Evolutionary conservation across 2,888 invertebrate genomes (phyloP).

Genomic region (Ectemnius cavifrons): DNA sequence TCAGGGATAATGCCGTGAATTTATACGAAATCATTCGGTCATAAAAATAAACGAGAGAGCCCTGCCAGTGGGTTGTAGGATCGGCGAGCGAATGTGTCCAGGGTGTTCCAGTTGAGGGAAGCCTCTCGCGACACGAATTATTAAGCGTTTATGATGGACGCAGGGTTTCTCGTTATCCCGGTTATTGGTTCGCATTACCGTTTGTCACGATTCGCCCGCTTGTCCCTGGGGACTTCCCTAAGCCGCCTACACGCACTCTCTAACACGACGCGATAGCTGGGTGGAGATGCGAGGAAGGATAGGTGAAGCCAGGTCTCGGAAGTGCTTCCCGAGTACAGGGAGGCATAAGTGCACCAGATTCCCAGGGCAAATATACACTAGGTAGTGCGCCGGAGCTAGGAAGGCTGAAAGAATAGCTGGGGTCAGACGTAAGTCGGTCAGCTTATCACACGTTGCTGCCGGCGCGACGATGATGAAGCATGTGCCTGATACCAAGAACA

Average conservation of each 20-base stretch:
- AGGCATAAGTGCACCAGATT: background rate
- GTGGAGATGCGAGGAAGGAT: too few relatives aligned
- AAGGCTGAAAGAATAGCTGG: conserved; percentile 15
- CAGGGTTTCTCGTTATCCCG: conserved; percentile 17
- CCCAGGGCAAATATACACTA: background rate
- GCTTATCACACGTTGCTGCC: conserved; percentile 14
- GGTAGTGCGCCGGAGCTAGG: conserved; percentile 17
- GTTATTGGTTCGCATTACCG: conserved; percentile 14
- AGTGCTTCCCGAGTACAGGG: background rate
- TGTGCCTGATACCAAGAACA: conserved; percentile 1
- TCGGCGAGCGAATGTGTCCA: background rate
- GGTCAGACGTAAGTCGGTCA: conserved; percentile 22
- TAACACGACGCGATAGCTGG: background rate
- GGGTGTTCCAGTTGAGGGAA: conserved; percentile 6
- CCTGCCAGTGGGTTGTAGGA: background rate
- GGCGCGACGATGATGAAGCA: background rate
- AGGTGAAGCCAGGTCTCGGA: too few relatives aligned
- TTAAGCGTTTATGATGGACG: conserved; percentile 14
- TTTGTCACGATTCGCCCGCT: conserved; percentile 10
- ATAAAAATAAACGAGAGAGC: conserved; percentile 1
- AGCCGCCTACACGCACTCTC: background rate
- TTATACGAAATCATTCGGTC: background rate
- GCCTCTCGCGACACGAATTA: conserved; percentile 1
- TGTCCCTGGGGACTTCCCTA: conserved; percentile 1
- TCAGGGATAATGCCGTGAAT: too few relatives aligned